These are phyloP conservation scores for Thamnaconus septentrionalis DNA, from an alignment of 2,113 vertebrate species.

Conservation along the genomic window DNA sequence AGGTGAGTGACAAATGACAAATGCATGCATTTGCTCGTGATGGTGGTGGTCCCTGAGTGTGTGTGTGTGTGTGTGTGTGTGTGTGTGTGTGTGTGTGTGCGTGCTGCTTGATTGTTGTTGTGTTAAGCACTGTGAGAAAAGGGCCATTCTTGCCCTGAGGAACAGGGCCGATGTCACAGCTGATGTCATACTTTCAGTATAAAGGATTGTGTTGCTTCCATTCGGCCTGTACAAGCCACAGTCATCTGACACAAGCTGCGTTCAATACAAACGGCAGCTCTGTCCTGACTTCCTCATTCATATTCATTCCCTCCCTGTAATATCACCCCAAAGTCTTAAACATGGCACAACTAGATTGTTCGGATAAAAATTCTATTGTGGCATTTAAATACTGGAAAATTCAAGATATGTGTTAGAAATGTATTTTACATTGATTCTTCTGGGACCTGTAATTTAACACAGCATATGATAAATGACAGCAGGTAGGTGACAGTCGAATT, in stretches of 20 bases:
- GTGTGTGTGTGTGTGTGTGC: conserved; percentile 5
- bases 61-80: conserved; percentile 13
- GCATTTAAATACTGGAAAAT: too few species aligned
- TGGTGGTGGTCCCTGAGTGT: background rate
- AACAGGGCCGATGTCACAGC: conserved; percentile 73
- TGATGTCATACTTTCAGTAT: conserved; percentile 78
- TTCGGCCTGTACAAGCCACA: conserved; percentile 41
- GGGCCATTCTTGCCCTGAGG: conserved; percentile 71
- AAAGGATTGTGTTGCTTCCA: conserved; percentile 65
- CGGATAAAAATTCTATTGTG: background rate
- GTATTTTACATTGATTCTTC: background rate
- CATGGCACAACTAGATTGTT: conserved; percentile 15
- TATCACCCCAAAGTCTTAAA: conserved; percentile 16
- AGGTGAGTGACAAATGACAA: conserved; percentile 50
- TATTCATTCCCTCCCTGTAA: conserved; percentile 58
- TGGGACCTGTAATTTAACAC: background rate
- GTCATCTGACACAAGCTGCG: conserved; percentile 43
- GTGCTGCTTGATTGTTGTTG: conserved; percentile 17
- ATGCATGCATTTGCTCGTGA: too few species aligned
- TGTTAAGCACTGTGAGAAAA: conserved; percentile 55
- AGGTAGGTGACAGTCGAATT: too few species aligned
- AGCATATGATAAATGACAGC: background rate
- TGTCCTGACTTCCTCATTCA: conserved; percentile 69
- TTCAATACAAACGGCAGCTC: conserved; percentile 59
- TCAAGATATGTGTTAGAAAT: too few species aligned